phyloP scores from a whole-genome alignment of 2,888 invertebrate species.

The Thera britannica region DNA sequence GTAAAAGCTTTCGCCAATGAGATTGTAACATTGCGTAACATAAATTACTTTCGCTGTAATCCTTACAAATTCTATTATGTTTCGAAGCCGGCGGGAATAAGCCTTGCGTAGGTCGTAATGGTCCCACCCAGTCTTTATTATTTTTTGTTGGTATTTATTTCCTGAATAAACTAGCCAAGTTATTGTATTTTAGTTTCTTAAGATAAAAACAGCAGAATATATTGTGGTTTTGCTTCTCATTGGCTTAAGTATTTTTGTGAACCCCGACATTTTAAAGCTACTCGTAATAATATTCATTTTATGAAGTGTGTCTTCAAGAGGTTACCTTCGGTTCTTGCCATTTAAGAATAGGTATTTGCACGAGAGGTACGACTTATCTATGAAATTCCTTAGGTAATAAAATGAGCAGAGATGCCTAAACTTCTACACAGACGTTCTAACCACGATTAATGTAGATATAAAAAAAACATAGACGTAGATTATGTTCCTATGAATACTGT shows the following conservation, averaged over 20 bases:
- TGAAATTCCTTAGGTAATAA: conserved; percentile 10
- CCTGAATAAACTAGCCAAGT: conserved; percentile 15
- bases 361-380: conserved; percentile 1
- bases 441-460: background rate
- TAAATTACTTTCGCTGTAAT: conserved; percentile 35
- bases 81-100: conserved; percentile 6
- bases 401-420: background rate
- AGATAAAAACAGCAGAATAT: background rate
- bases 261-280: conserved; percentile 19
- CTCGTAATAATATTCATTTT: conserved; percentile 10
- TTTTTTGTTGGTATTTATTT: conserved; percentile 3
- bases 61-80: conserved; percentile 30
- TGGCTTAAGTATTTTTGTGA: conserved; percentile 5
- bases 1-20: conserved; percentile 76
- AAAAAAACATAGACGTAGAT: background rate
- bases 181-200: conserved; percentile 2
- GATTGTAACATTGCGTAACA: conserved; percentile 43
- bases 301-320: conserved; percentile 13
- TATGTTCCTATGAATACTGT: background rate
- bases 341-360: conserved; percentile 27
- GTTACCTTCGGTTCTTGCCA: conserved; percentile 21
- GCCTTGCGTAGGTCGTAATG: conserved; percentile 11
- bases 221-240: background rate
- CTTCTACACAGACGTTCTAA: background rate
- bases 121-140: conserved; percentile 5